A percentile compares a stretch with the other conserved stretches of the same genome.
These are phyloP conservation scores for Malurus cyaneus DNA, from an alignment of 2,113 vertebrate species.

Conservation along the genomic window DNA sequence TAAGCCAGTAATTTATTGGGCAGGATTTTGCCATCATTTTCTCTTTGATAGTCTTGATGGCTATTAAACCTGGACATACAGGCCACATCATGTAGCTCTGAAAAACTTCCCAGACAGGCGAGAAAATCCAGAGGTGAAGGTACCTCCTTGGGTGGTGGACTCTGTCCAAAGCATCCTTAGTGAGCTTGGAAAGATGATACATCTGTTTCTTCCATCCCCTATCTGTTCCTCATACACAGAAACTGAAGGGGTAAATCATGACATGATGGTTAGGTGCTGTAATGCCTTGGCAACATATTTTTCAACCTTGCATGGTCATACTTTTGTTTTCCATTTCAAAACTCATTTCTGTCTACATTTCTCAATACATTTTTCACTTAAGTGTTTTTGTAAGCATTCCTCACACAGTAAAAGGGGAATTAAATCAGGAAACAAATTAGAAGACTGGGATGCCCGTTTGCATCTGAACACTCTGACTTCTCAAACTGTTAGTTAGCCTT, in stretches of 20 bases:
- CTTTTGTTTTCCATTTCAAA: background rate
- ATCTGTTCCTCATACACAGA: background rate
- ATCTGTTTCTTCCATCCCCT: background rate
- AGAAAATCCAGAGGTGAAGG: background rate
- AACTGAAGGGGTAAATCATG: background rate
- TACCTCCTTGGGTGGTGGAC: fast-evolving
- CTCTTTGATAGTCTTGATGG: background rate
- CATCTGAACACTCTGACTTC: background rate
- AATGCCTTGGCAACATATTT: background rate
- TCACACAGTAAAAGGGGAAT: background rate
- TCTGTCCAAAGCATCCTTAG: background rate
- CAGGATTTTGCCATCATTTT: background rate
- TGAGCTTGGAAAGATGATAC: background rate
- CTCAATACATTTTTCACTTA: background rate
- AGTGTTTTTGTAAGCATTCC: background rate
- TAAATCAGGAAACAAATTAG: background rate
- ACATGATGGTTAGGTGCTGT: background rate
- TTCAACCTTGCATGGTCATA: background rate
- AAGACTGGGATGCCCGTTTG: background rate
- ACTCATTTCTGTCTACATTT: background rate
- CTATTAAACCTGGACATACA: background rate
- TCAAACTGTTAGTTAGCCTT: background rate
- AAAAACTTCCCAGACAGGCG: background rate
- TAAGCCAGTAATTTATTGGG: background rate
- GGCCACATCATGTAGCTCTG: background rate